phyloP scores from a whole-genome alignment of 2,113 vertebrate genomes.

The Polypterus senegalus region DNA sequence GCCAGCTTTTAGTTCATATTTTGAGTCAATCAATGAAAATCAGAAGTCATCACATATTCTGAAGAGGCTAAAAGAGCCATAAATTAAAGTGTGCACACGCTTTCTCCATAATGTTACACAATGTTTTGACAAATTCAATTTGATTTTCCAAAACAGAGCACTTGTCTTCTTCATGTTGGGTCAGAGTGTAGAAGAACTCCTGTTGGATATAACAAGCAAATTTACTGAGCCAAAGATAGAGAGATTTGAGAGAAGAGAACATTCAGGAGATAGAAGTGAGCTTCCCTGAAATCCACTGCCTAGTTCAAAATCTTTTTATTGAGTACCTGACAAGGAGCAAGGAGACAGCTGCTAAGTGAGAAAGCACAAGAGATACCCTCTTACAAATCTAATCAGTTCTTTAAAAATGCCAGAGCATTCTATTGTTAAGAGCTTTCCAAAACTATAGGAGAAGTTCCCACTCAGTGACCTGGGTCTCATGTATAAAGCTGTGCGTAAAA shows the following conservation, averaged over 20 bases:
- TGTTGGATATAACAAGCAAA: conserved; percentile 18
- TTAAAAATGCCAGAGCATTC: conserved; percentile 20
- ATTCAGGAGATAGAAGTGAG: conserved; percentile 10
- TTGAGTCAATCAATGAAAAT: too few relatives aligned
- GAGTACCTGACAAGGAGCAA: conserved; percentile 14
- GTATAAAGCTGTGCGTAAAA: too few relatives aligned
- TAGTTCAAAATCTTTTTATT: conserved; percentile 19
- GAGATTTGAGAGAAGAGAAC: neutral
- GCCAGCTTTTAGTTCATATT: too few relatives aligned
- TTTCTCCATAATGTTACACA: too few relatives aligned
- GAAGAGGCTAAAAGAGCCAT: too few relatives aligned
- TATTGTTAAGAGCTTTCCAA: conserved; percentile 20
- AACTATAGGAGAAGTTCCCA: conserved; percentile 24
- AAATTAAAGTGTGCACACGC: too few relatives aligned
- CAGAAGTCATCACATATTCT: too few relatives aligned
- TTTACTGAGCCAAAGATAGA: conserved; percentile 14
- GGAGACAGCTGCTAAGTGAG: conserved; percentile 15
- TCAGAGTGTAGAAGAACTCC: conserved; percentile 13
- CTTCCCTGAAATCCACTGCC: conserved; percentile 17
- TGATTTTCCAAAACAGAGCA: too few relatives aligned
- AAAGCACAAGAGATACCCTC: conserved; percentile 15
- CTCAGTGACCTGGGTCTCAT: conserved; percentile 14
- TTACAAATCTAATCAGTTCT: conserved; percentile 20
- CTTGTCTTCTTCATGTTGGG: conserved; percentile 6
- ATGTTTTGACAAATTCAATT: too few relatives aligned